Conservation (phyloP, 2,797 vertebrate species). For the Anas georgica region DNA sequence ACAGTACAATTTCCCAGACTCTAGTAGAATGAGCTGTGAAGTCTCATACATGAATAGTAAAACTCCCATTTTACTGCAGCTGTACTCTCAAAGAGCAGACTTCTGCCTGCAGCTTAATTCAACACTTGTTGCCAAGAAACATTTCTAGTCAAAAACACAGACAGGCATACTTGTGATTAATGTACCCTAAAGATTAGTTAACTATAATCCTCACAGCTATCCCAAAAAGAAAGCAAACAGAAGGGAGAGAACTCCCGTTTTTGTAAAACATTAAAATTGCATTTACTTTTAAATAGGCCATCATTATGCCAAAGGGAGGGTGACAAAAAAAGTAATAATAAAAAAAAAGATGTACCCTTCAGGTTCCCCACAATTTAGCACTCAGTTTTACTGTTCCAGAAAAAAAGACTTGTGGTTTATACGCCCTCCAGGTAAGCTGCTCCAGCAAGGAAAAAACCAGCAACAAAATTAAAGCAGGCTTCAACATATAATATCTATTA, state of each 20-base stretch:
- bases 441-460: background rate
- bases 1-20: background rate
- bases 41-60: background rate
- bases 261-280: background rate
- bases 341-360: background rate
- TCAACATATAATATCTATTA: slow-evolving; percentile 1
- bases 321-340: background rate
- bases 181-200: slow-evolving; percentile 16
- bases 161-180: background rate
- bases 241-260: background rate
- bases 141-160: slow-evolving; percentile 15
- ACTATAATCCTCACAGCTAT: background rate
- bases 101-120: slow-evolving; percentile 33
- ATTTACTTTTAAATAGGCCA: background rate
- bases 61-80: slow-evolving; percentile 7
- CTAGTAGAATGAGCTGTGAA: background rate
- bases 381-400: background rate
- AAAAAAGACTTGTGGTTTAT: background rate
- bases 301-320: background rate
- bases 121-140: slow-evolving; percentile 34
- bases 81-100: slow-evolving; percentile 4
- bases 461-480: slow-evolving; percentile 16
- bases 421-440: background rate
- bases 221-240: background rate
- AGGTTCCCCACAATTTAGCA: background rate